Base-by-base conservation (phyloP, 2,888 invertebrate species). In the Eupeodes luniger region DNA sequence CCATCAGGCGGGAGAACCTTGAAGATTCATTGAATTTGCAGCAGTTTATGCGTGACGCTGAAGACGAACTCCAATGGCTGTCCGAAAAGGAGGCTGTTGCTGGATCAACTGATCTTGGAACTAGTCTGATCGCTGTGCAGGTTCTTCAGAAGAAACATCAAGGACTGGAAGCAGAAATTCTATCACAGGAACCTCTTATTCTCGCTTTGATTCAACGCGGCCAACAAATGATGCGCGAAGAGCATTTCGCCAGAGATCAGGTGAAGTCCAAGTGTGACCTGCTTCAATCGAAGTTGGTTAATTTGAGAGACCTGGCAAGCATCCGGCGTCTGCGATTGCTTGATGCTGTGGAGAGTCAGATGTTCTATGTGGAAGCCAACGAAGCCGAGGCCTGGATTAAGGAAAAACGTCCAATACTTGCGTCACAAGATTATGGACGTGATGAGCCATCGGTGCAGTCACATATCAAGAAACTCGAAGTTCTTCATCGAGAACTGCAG, bases 381-480 rank as follows among this genome's bases (percentile, higher is more conserved):
- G 99, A 99, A 93, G 97, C 98, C 0, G 97, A 98, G 91, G 96
- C 96, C n/a, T 99, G 99, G 98, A 96, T 99, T 91, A 94, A 95
- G 61, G 98, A 98, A 91, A 97, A 98, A 89, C 95, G 96, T 19
- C 96, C 97, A 0, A 95, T 96, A 64, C 94, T 98, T 47, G 95
- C 95, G 0, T 96, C 96, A 0, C 94, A 94, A 10, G 98, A 99
- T 92, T 96, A 96, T 62, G 99, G 99, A 0, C 96, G 97, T 88
- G 99, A 99, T 93, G 98, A 99, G 93, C 97, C 98, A 91, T 97
- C 98, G 0, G 98, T 98, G 0, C 96, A 96, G 90, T 96, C 96
- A 4, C 95, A 98, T 86, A 94, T 97, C 91, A 96, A 98, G 92
- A 96, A 98, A 90, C 94, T 99, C 49, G 98, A 98, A 91, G 96